These are phyloP conservation scores for Heterotilapia buettikoferi DNA, from an alignment of 2,113 vertebrate genomes.

Conservation along the genomic window DNA sequence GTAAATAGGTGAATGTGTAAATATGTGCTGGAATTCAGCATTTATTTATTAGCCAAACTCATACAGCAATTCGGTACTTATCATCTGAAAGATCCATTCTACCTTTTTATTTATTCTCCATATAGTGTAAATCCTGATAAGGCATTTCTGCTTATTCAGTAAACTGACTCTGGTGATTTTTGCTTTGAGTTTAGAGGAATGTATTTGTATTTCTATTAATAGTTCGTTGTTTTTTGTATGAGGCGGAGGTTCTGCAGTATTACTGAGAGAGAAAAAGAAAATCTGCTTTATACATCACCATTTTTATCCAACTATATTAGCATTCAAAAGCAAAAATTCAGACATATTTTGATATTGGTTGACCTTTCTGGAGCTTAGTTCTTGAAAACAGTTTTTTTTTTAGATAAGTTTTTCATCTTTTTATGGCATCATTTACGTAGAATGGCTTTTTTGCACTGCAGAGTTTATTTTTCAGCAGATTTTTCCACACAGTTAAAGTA, in stretches of 20 bases:
- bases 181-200: background rate
- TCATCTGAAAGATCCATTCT: background rate
- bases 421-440: background rate
- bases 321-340: background rate
- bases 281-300: slow-evolving; percentile 9
- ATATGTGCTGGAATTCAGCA: background rate
- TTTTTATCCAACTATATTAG: background rate
- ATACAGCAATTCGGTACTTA: background rate
- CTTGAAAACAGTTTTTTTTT: slow-evolving; percentile 4
- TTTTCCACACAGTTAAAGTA: background rate
- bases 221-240: background rate
- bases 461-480: background rate
- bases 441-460: background rate
- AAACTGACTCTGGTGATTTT: background rate
- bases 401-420: background rate
- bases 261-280: background rate
- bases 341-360: slow-evolving; percentile 27
- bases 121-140: background rate
- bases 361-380: slow-evolving; percentile 7
- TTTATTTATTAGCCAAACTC: background rate
- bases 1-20: background rate
- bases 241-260: background rate
- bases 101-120: background rate
- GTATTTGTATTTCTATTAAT: background rate
- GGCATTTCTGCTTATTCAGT: background rate